phyloP scores from a whole-genome alignment of 2,888 invertebrate genomes.

The Lochmaea capreae region DNA sequence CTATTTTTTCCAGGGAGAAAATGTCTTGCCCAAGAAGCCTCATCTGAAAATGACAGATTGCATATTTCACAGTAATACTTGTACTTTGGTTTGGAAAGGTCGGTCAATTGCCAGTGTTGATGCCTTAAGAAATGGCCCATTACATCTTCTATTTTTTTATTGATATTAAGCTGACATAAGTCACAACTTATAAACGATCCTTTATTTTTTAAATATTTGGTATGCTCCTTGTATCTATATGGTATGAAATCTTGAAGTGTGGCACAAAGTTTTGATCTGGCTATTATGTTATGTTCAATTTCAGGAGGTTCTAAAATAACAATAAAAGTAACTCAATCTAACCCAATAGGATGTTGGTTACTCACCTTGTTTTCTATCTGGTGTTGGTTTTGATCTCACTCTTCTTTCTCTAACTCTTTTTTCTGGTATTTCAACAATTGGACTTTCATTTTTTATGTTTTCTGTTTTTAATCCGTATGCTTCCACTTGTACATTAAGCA shows the following conservation, averaged over 20 bases:
- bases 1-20: slow-evolving; percentile 45
- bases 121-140: slow-evolving; percentile 48
- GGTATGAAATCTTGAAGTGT: slow-evolving; percentile 46
- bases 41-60: slow-evolving; percentile 45
- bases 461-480: slow-evolving; percentile 46
- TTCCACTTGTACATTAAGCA: slow-evolving; percentile 48
- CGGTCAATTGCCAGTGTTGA: slow-evolving; percentile 29
- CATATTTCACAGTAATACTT: slow-evolving; percentile 59
- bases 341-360: neutral
- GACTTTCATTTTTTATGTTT: slow-evolving; percentile 5
- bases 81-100: slow-evolving; percentile 41
- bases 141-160: slow-evolving; percentile 35
- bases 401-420: slow-evolving; percentile 28
- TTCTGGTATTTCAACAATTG: slow-evolving; percentile 4
- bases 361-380: slow-evolving; percentile 10
- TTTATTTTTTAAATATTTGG: slow-evolving; percentile 39
- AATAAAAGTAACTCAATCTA: slow-evolving; percentile 4
- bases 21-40: slow-evolving; percentile 54
- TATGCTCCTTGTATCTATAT: slow-evolving; percentile 47
- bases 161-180: slow-evolving; percentile 45
- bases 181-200: slow-evolving; percentile 40
- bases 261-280: slow-evolving; percentile 38
- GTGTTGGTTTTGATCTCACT: slow-evolving; percentile 16
- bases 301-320: slow-evolving; percentile 15
- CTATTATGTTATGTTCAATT: slow-evolving; percentile 45